Evolutionary conservation across 2,113 vertebrate genomes (phyloP).

Genomic region (Anoplopoma fimbria): DNA sequence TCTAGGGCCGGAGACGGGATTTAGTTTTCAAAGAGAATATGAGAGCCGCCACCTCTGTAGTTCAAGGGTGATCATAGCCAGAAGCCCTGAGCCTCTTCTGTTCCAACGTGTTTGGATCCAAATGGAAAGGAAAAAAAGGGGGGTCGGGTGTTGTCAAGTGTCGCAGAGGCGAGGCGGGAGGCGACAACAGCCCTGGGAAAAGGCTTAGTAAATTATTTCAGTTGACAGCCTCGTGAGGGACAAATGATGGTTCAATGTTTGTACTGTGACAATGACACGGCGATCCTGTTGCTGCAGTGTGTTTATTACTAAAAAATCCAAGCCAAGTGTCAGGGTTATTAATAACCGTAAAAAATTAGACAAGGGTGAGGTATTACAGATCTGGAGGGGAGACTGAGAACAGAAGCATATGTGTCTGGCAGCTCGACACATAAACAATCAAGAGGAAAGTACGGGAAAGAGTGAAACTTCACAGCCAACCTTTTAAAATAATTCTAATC

Average conservation of each 20-base stretch:
- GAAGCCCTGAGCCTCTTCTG: conserved; percentile 39
- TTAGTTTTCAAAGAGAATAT: conserved; percentile 66
- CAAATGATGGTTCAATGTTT: conserved; percentile 6
- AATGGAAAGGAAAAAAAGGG: conserved; percentile 12
- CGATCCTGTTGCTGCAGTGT: background rate
- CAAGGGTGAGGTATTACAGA: background rate
- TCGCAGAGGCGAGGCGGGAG: conserved; percentile 3
- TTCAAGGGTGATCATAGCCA: conserved; percentile 62
- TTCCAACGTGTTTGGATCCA: conserved; percentile 22
- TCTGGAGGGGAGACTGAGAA: background rate
- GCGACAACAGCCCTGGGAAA: conserved; percentile 36
- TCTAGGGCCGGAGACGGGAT: conserved; percentile 45
- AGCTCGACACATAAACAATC: background rate
- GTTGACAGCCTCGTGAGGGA: conserved; percentile 32
- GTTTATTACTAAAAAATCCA: conserved; percentile 2
- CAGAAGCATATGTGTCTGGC: background rate
- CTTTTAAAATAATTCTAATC: background rate
- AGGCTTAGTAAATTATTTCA: conserved; percentile 44
- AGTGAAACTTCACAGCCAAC: background rate
- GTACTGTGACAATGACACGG: conserved; percentile 9
- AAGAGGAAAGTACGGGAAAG: background rate
- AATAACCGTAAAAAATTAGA: background rate
- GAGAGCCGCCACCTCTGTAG: conserved; percentile 46
- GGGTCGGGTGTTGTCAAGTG: background rate
- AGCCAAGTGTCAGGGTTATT: background rate